phyloP scores from a whole-genome alignment of 2,888 invertebrate species.

The Megamerina dolium region DNA sequence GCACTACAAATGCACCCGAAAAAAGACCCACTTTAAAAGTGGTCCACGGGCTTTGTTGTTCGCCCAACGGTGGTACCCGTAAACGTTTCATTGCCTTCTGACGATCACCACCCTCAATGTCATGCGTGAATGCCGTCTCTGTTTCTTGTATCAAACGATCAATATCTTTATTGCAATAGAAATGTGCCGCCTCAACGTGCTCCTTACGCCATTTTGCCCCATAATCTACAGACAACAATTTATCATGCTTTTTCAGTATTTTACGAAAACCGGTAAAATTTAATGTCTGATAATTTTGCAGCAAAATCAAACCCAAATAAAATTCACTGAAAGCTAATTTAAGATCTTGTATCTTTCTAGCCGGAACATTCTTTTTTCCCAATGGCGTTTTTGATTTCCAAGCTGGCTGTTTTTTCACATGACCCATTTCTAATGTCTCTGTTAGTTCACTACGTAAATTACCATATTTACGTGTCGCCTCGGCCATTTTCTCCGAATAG shows the following conservation, averaged over 20 bases:
- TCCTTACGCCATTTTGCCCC: conserved; percentile 76
- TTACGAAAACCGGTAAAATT: conserved; percentile 87
- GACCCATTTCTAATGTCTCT: conserved; percentile 49
- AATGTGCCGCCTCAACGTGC: conserved; percentile 75
- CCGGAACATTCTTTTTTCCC: conserved; percentile 52
- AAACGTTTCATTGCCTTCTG: conserved; percentile 83
- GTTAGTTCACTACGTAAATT: conserved; percentile 67
- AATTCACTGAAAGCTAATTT: conserved; percentile 87
- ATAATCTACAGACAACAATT: conserved; percentile 61
- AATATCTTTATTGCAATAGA: conserved; percentile 79
- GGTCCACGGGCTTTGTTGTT: conserved; percentile 75
- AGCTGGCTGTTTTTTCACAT: conserved; percentile 42
- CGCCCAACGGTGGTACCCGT: conserved; percentile 78
- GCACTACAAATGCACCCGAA: conserved; percentile 73
- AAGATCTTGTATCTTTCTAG: conserved; percentile 70
- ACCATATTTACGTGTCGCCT: conserved; percentile 75
- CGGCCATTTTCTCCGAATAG: conserved; percentile 84
- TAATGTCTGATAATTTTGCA: conserved; percentile 83
- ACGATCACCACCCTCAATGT: conserved; percentile 72
- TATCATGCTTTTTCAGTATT: conserved; percentile 87
- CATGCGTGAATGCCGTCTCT: conserved; percentile 63
- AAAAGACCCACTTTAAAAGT: conserved; percentile 81
- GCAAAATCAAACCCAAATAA: conserved; percentile 75
- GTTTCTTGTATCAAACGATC: conserved; percentile 76
- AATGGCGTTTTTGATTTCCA: conserved; percentile 48